phyloP scores from a whole-genome alignment of 1,140 invertebrate genomes.

The Papilio machaon region DNA sequence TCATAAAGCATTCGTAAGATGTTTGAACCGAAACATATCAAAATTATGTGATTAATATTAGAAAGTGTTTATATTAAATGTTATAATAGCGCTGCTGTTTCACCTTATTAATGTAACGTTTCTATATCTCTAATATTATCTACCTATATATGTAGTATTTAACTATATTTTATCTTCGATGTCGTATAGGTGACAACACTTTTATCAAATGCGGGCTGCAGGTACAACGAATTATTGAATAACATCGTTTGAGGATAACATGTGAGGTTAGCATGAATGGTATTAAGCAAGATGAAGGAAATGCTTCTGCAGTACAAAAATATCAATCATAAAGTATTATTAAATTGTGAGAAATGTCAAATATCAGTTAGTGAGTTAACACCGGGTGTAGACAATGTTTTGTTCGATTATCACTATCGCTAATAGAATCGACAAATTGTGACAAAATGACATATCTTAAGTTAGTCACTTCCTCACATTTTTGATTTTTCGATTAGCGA shows the following conservation, averaged over 20 bases:
- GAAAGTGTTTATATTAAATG: conserved; percentile 47
- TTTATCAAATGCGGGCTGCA: conserved; percentile 77
- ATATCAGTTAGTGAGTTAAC: too few relatives aligned
- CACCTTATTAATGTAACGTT: conserved; percentile 43
- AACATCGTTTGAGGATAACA: conserved; percentile 28
- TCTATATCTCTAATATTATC: conserved; percentile 30
- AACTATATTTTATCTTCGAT: conserved; percentile 42
- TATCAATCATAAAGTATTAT: neutral
- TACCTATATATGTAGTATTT: conserved; percentile 39
- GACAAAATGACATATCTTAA: too few relatives aligned
- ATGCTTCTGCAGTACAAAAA: neutral
- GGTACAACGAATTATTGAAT: conserved; percentile 69
- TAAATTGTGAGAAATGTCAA: too few relatives aligned
- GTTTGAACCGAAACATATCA: conserved; percentile 62
- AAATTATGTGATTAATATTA: conserved; percentile 75
- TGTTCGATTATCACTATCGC: too few relatives aligned
- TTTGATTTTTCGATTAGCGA: too few relatives aligned
- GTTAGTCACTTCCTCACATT: too few relatives aligned
- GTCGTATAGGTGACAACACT: conserved; percentile 58
- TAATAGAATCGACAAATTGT: too few relatives aligned
- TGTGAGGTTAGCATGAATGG: conserved; percentile 31
- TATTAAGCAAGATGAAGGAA: neutral
- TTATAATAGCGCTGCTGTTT: conserved; percentile 40
- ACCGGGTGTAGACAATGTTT: too few relatives aligned
- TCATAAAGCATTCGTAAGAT: conserved; percentile 66